Conservation (phyloP, 2,797 vertebrate genomes). For the Xenops minutus region DNA sequence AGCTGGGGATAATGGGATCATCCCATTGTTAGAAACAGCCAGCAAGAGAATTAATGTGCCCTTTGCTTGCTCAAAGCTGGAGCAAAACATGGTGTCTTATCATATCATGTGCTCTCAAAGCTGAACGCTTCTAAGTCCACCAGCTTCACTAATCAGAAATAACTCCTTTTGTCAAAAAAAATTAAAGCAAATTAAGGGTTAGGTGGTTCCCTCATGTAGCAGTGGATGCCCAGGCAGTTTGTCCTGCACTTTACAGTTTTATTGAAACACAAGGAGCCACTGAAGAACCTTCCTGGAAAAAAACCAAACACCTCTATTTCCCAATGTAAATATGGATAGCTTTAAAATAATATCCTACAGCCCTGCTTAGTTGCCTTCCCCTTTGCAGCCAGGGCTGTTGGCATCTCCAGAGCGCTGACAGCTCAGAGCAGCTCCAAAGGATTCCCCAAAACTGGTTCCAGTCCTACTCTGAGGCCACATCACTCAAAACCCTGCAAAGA, state of each 20-base stretch:
- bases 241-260: neutral
- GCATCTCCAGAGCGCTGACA: neutral
- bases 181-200: constrained; percentile 31
- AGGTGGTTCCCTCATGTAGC: neutral
- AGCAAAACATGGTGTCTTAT: neutral
- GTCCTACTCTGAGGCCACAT: neutral
- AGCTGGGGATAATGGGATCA: constrained; percentile 51
- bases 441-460: neutral
- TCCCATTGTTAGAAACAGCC: constrained; percentile 3
- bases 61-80: neutral
- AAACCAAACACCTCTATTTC: rapidly evolving
- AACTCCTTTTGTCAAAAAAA: constrained; percentile 48
- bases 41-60: constrained; percentile 9
- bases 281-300: neutral
- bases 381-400: neutral
- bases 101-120: neutral
- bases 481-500: neutral
- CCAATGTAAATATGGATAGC: neutral
- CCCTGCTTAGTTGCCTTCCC: neutral
- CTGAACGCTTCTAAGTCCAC: neutral
- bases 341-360: neutral
- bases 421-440: neutral
- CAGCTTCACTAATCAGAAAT: neutral
- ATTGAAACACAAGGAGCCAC: neutral
- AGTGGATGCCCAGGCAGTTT: neutral